Evolutionary conservation across 2,888 invertebrate species (phyloP), one percentile per base, ranked within the genome.

Genomic region (Pyrocoelia pectoralis): DNA sequence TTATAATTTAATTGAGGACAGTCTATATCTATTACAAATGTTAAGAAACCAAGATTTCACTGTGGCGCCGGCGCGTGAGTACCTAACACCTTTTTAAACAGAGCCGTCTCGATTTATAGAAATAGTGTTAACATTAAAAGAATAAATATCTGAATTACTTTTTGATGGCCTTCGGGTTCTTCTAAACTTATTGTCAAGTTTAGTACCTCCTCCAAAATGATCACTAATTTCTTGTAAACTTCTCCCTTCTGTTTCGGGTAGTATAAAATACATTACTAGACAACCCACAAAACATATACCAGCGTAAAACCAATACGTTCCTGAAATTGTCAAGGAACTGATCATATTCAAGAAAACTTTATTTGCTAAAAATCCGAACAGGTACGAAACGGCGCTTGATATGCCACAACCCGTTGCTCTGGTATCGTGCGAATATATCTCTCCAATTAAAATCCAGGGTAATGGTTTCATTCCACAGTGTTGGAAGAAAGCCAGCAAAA

Each of bases 221-320:
- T 88, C 85, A 71, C 89, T 87, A 52, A 92, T 91, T 70, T 91
- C 90, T 56, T 84, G 83, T 41, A 94, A 78, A 0, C 87, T 88
- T 73, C 91, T 88, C 0, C 93, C 92, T 78, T 94, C 94, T 0
- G 94, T 94, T 83, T 94, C 94, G 0, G 94, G 94, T 60, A 94
- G 79, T 28, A 87, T 81, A 64, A 88, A 88, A 75, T 88, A 92
- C 28, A 94, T 82, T 6, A 87, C 78, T 2, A 87, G 65, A n/a
- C 87, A 83, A 0, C 92, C 93, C 0, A 85, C 65, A 2, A 90
- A 77, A 71, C 90, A 85, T 1, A 92, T 82, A 1, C 81, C 68
- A 0, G 88, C 86, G 76, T 92, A 91, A 19, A 92, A 84, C 73
- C 89, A 87, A 74, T 92, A 92, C 0, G 90, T 89, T 5, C 91